A percentile compares a stretch with the other conserved stretches of the same genome.
phyloP scores from a whole-genome alignment of 2,888 invertebrate genomes.

The Ernsta delagoae region DNA sequence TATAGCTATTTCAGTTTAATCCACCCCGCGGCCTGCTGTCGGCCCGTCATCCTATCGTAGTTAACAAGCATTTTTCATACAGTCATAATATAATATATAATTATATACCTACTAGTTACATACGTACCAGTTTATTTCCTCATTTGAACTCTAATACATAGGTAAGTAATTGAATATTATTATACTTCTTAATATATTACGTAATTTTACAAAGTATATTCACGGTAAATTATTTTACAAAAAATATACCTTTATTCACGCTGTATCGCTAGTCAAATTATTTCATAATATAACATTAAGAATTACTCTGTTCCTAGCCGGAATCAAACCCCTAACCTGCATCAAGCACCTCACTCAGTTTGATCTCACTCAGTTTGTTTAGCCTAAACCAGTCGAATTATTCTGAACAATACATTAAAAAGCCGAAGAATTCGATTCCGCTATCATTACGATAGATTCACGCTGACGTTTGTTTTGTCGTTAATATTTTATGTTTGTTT shows the following conservation, averaged over 20 bases:
- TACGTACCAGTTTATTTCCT: slow-evolving; percentile 25
- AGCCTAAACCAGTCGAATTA: slow-evolving; percentile 33
- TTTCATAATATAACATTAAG: too few species aligned
- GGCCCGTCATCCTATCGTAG: slow-evolving; percentile 60
- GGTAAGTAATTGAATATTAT: too few species aligned
- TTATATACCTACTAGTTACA: too few species aligned
- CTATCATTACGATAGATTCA: slow-evolving; percentile 17
- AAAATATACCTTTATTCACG: too few species aligned
- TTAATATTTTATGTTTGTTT: slow-evolving; percentile 24
- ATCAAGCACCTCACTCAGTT: too few species aligned
- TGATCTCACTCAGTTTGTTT: too few species aligned
- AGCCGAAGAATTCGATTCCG: slow-evolving; percentile 22
- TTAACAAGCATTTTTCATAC: slow-evolving; percentile 52
- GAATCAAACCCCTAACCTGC: too few species aligned
- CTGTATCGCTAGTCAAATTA: too few species aligned
- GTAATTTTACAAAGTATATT: too few species aligned
- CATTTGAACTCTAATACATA: slow-evolving; percentile 2
- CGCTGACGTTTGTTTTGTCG: slow-evolving; percentile 34
- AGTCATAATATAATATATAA: slow-evolving; percentile 41
- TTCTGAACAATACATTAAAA: slow-evolving; percentile 43
- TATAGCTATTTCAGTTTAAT: slow-evolving; percentile 77
- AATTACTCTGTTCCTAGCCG: too few species aligned
- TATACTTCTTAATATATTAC: too few species aligned
- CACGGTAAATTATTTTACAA: too few species aligned
- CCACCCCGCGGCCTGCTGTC: slow-evolving; percentile 69